Evolutionary conservation across 1,140 invertebrate genomes (phyloP), one percentile per base, ranked within the genome.

Genomic region (Thaumetopoea pityocampa): DNA sequence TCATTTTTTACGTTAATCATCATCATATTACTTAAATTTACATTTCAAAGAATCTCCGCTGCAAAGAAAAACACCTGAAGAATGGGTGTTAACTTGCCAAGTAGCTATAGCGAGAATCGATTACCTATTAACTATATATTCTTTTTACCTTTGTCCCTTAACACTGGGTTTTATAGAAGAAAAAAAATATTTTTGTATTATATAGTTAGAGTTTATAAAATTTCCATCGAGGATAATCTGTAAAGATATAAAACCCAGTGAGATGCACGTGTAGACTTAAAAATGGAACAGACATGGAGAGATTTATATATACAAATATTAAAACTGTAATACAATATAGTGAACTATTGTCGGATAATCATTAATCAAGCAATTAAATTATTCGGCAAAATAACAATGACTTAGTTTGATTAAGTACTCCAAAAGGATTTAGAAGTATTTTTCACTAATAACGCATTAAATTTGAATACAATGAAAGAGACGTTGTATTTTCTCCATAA

Each of bases 61-160:
- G 54, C 51, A 47, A 22, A 24, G 38, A 43, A 35, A 52, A 19
- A 40, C n/a, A n/a, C n/a, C 15, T 26, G 9, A 52, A 59, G 70
- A 55, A 61, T 79, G 51, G 63, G 61, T 83, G 74, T 80, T 62
- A 70, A 83, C 79, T 83, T 83, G 79, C 79, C 61, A 74, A 83
- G 79, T 83, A 83, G 79, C 79, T 83, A 83, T 83, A 77, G 79
- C 79, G 79, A 56, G 29, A 66, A 80, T 62, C 60, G 69, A 28
- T 45, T 62, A 73, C 68, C 72, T 72, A 52, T 70, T 26, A 57
- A 65, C 63, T 69, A 60, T 67, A 56, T 46, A 54, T 56, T 65
- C 56, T 56, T 57, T 51, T 56, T 64, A 69, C 66, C 61, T 74
- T 53, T 67, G 55, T 62, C 67, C 73, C 60, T 63, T 54, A 37